Conservation (phyloP, 1,140 invertebrate genomes). For the Pseudomyrmex cubaensis region DNA sequence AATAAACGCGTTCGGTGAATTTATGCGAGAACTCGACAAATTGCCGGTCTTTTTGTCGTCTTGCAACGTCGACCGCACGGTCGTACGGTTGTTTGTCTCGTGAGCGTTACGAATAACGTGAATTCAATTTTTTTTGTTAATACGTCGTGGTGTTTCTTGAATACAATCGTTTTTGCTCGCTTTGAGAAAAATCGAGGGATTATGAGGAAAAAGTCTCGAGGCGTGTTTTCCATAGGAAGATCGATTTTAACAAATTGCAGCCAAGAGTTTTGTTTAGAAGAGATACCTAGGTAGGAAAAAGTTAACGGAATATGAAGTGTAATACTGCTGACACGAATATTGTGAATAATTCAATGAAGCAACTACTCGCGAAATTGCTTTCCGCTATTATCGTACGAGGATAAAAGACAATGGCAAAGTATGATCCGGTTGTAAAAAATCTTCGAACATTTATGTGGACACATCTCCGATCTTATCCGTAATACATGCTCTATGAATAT, state of each 20-base stretch:
- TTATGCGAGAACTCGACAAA: slow-evolving; percentile 13
- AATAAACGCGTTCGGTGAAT: slow-evolving; percentile 35
- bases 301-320: not conserved
- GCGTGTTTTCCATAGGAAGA: not conserved
- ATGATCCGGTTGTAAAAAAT: not conserved
- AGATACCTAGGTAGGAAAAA: not conserved
- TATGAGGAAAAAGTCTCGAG: not conserved
- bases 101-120: slow-evolving; percentile 19
- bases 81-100: slow-evolving; percentile 2
- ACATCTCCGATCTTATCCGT: not conserved
- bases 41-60: slow-evolving; percentile 12
- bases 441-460: not conserved
- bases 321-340: not conserved
- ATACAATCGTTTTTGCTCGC: not conserved
- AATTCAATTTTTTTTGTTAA: slow-evolving; percentile 18
- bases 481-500: not conserved
- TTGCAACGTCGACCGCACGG: not conserved
- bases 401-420: not conserved
- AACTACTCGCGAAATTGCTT: not conserved
- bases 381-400: not conserved
- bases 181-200: not conserved
- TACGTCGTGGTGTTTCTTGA: not conserved
- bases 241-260: not conserved
- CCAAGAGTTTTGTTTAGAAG: not conserved
- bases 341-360: slow-evolving; percentile 1